Evolutionary conservation across 2,113 vertebrate genomes (phyloP).

Genomic region (Copsychus sechellarum): DNA sequence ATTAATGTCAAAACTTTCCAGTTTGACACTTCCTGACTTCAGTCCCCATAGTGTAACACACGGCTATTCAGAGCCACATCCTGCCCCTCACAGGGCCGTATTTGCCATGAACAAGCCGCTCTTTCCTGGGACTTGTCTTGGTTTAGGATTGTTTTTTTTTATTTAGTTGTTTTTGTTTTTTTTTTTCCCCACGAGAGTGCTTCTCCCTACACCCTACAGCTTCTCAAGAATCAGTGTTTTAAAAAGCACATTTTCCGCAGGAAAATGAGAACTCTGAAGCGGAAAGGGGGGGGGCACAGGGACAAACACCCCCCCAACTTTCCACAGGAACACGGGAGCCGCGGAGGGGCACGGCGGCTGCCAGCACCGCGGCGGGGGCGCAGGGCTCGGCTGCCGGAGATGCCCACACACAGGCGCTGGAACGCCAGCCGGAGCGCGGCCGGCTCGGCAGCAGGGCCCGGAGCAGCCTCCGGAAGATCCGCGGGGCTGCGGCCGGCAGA

Average conservation of each 20-base stretch:
- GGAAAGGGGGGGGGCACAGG: background rate
- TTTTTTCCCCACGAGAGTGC: accelerated
- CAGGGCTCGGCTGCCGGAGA: background rate
- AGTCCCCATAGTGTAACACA: accelerated
- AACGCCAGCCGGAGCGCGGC: background rate
- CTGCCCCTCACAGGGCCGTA: too few relatives aligned
- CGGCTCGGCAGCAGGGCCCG: background rate
- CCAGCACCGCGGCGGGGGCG: accelerated
- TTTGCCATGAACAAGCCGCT: accelerated
- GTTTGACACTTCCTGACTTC: too few relatives aligned
- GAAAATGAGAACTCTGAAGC: too few relatives aligned
- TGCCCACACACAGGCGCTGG: background rate
- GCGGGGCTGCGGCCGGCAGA: background rate
- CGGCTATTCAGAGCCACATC: background rate
- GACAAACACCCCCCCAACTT: background rate
- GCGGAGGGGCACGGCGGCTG: background rate
- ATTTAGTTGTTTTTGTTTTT: too few relatives aligned
- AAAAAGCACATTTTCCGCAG: background rate
- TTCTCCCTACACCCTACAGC: background rate
- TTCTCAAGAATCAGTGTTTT: background rate
- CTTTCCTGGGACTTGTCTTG: background rate
- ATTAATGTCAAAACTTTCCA: background rate
- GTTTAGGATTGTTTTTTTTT: too few relatives aligned
- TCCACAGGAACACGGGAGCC: accelerated
- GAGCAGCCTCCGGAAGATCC: accelerated